A percentile compares a stretch with the other conserved stretches of the same genome.
Conservation (phyloP, 2,113 vertebrate species). For the Burhinus oedicnemus region DNA sequence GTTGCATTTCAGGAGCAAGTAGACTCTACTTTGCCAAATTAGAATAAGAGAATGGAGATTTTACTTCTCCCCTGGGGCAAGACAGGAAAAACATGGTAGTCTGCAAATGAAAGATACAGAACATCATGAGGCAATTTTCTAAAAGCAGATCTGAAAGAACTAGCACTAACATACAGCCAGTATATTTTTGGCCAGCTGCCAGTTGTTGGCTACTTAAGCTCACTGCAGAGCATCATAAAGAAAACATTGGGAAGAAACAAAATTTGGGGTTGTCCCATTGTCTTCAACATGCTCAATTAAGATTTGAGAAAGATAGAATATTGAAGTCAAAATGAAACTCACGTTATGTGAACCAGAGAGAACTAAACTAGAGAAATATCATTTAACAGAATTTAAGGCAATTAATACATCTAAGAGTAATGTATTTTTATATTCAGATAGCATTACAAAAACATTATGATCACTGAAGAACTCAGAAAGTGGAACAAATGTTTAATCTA, state of each 20-base stretch:
- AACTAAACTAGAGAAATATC: not conserved
- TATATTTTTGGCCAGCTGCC: not conserved
- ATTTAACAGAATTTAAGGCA: not conserved
- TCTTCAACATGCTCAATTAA: not conserved
- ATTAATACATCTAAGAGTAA: not conserved
- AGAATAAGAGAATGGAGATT: not conserved
- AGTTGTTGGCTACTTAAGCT: not conserved
- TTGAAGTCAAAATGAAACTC: not conserved
- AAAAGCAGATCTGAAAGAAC: not conserved
- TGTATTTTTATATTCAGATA: not conserved
- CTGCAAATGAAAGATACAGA: not conserved
- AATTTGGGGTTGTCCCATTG: not conserved
- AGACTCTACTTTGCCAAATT: not conserved
- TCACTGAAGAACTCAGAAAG: not conserved
- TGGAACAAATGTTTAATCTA: not conserved
- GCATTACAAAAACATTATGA: not conserved
- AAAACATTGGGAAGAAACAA: not conserved
- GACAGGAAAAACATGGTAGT: not conserved
- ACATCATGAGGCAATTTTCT: not conserved
- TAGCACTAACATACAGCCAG: not conserved
- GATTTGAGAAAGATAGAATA: not conserved
- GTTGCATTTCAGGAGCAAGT: not conserved
- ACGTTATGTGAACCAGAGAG: not conserved
- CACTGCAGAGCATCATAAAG: not conserved
- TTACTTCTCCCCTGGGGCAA: not conserved